A percentile compares a stretch with the other conserved stretches of the same genome.
phyloP scores from a whole-genome alignment of 2,797 vertebrate genomes.

The Eulemur mongoz region DNA sequence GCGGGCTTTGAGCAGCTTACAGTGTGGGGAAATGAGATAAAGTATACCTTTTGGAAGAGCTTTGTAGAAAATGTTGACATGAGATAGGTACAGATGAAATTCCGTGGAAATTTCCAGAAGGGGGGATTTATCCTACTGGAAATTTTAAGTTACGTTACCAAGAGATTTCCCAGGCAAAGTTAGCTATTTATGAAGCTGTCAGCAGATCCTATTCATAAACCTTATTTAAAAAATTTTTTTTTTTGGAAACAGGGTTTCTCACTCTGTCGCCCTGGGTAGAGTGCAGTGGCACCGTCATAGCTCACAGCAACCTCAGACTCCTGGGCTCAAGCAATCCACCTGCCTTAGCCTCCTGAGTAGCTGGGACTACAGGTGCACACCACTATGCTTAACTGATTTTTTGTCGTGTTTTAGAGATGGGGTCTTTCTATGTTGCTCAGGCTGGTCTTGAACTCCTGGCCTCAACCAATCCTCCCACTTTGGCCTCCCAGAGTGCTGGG shows the following conservation, averaged over 20 bases:
- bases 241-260: too few relatives aligned
- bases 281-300: background rate
- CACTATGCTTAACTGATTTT: too few relatives aligned
- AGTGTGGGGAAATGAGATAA: background rate
- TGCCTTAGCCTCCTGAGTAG: too few relatives aligned
- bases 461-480: too few relatives aligned
- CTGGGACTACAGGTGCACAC: too few relatives aligned
- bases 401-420: too few relatives aligned
- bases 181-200: background rate
- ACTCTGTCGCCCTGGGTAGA: background rate
- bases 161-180: background rate
- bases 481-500: too few relatives aligned
- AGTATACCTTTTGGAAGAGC: background rate
- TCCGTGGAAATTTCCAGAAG: too few relatives aligned
- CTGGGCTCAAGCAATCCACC: too few relatives aligned
- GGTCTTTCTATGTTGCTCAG: too few relatives aligned
- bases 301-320: background rate
- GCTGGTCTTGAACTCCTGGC: too few relatives aligned
- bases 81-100: background rate
- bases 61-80: background rate
- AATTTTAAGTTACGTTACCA: background rate
- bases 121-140: background rate
- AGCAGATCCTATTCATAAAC: background rate
- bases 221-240: background rate
- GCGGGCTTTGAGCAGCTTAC: background rate